phyloP scores from a whole-genome alignment of 2,888 invertebrate species.

The Cheiracanthium punctorium region DNA sequence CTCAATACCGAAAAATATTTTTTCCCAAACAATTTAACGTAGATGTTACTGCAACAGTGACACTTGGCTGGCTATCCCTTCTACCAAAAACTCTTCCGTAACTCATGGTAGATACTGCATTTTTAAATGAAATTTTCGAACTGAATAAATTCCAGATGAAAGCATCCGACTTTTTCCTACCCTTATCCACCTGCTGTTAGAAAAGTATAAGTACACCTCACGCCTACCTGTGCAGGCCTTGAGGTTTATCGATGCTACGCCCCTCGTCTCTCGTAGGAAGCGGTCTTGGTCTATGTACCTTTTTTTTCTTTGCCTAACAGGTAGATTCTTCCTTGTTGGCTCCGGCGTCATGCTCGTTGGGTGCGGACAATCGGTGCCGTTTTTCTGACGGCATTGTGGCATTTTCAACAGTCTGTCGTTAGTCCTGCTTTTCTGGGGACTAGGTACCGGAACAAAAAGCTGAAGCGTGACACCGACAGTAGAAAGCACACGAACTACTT shows the following conservation, averaged over 20 bases:
- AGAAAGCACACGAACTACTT: too few species aligned
- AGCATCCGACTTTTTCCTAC: too few species aligned
- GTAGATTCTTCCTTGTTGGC: neutral
- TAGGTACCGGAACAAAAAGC: neutral
- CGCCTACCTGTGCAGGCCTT: neutral
- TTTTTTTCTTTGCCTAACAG: neutral
- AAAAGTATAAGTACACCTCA: neutral
- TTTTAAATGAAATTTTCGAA: too few species aligned
- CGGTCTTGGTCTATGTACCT: neutral
- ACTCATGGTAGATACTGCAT: too few species aligned
- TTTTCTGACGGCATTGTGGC: neutral
- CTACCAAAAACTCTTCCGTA: too few species aligned
- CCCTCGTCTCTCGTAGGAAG: neutral
- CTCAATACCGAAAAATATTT: too few species aligned
- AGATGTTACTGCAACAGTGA: too few species aligned
- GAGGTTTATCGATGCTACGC: neutral
- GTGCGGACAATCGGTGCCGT: neutral
- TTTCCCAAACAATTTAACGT: too few species aligned
- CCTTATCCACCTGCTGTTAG: neutral
- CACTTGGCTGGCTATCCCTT: too few species aligned
- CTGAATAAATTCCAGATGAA: too few species aligned
- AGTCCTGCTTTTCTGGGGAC: neutral
- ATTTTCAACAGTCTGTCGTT: neutral
- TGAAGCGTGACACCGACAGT: neutral
- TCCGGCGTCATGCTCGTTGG: neutral